Conservation (phyloP, 2,113 vertebrate species). For the Cinclus cinclus region DNA sequence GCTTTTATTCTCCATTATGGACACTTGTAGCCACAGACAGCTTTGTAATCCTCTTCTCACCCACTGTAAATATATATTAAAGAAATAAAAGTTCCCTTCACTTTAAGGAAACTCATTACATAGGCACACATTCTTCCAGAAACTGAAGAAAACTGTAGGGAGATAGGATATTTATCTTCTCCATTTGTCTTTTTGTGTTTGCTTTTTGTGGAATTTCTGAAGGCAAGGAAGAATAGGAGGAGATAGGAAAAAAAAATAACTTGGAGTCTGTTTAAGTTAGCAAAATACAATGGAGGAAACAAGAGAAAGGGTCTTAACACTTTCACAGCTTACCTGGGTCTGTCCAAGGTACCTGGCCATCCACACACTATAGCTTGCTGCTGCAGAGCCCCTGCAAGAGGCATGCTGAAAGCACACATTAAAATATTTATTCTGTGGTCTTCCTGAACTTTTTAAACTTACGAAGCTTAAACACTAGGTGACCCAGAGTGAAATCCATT, state of each 20-base stretch:
- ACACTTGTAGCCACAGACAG: background rate
- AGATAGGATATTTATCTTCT: background rate
- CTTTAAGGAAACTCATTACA: background rate
- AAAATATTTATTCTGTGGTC: constrained; percentile 41
- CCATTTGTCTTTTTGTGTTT: background rate
- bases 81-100: background rate
- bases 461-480: constrained; percentile 24
- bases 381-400: constrained; percentile 8
- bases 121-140: background rate
- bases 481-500: constrained; percentile 43
- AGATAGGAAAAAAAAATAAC: background rate
- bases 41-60: background rate
- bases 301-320: background rate
- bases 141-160: background rate
- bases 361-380: background rate
- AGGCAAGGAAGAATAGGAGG: background rate
- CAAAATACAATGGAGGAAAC: background rate
- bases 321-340: background rate
- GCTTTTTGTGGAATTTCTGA: background rate
- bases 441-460: constrained; percentile 52
- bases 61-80: background rate
- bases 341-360: background rate
- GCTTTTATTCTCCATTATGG: background rate
- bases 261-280: background rate
- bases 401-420: background rate